These are phyloP conservation scores for Toxostoma redivivum DNA, from an alignment of 2,113 vertebrate genomes.

Conservation along the genomic window DNA sequence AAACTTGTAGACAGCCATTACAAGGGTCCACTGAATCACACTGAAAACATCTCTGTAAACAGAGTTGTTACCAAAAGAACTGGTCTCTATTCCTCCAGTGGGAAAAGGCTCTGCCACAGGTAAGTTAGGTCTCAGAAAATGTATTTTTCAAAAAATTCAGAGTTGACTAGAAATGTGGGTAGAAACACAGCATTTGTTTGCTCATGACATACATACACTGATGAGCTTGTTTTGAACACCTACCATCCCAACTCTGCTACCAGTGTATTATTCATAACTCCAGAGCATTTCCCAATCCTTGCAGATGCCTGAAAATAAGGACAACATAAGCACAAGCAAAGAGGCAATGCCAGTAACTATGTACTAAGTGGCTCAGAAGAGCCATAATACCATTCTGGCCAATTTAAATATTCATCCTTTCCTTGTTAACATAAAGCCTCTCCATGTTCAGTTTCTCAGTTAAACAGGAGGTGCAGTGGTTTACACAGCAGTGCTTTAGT, in stretches of 20 bases:
- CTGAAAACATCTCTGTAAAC: neutral
- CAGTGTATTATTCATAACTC: neutral
- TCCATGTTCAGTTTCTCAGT: slow-evolving; percentile 21
- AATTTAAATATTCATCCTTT: slow-evolving; percentile 60
- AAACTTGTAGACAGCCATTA: neutral
- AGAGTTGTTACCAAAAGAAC: neutral
- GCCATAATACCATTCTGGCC: neutral
- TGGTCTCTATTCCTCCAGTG: neutral
- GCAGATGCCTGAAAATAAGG: neutral
- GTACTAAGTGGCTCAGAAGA: neutral
- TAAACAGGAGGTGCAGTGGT: slow-evolving; percentile 39
- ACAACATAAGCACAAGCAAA: neutral
- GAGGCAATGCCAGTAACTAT: neutral
- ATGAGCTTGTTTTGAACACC: neutral
- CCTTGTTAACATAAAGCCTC: slow-evolving; percentile 34
- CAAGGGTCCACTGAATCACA: neutral
- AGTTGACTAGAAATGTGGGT: neutral
- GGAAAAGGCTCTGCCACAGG: neutral
- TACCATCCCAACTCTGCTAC: neutral
- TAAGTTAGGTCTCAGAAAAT: neutral
- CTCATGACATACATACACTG: neutral
- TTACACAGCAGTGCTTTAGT: slow-evolving; percentile 17
- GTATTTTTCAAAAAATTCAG: neutral
- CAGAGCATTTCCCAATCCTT: neutral
- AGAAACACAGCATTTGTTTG: neutral